These are phyloP conservation scores for Drosophila phalerata DNA, from an alignment of 2,888 invertebrate species.

Conservation along the genomic window DNA sequence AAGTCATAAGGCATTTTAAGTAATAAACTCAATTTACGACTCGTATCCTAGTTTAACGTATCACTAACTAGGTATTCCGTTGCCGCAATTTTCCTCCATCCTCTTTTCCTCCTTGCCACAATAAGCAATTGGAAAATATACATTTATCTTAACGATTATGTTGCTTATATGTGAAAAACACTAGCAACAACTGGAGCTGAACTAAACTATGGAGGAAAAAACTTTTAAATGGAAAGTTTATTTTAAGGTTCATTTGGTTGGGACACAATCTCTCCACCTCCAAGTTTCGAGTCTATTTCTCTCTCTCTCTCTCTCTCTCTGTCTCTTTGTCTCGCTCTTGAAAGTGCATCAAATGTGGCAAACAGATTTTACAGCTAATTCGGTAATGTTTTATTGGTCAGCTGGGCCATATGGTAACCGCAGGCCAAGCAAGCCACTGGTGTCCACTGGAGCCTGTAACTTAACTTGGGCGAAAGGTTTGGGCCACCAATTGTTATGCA, in stretches of 20 bases:
- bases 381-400: constrained; percentile 66
- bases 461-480: constrained; percentile 77
- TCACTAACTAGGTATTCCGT: neutral
- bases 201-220: neutral
- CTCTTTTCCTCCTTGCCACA: neutral
- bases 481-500: constrained; percentile 75
- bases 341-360: constrained; percentile 61
- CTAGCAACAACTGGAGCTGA: constrained; percentile 8
- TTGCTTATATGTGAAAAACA: constrained; percentile 16
- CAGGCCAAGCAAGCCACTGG: constrained; percentile 30
- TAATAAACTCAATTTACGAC: neutral
- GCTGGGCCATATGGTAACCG: constrained; percentile 41
- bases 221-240: constrained; percentile 61
- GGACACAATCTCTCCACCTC: constrained; percentile 12
- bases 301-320: neutral
- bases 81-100: neutral
- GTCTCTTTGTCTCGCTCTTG: neutral
- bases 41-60: neutral
- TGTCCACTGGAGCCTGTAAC: constrained; percentile 29
- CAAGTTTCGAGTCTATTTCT: neutral
- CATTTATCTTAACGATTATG: constrained; percentile 10
- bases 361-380: constrained; percentile 59
- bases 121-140: neutral
- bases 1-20: neutral
- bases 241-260: constrained; percentile 63